Percentiles rank a stretch among this genome's conserved stretches.
phyloP scores from a whole-genome alignment of 2,888 invertebrate genomes.

The Apamea anceps region DNA sequence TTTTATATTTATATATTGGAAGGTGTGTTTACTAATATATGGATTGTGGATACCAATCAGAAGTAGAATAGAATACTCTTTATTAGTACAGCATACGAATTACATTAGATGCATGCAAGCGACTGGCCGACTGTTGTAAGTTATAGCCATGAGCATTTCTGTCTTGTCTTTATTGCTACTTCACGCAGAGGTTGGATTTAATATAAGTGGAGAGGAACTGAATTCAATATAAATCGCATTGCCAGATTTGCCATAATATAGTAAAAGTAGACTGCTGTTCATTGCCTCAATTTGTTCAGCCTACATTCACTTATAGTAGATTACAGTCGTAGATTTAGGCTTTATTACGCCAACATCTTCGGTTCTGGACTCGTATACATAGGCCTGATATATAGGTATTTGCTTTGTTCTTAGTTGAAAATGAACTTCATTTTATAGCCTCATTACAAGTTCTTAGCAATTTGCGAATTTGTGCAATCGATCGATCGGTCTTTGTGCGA shows the following conservation, averaged over 20 bases:
- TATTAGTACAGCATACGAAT: neutral
- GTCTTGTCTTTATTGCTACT: neutral
- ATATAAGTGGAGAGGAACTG: no score
- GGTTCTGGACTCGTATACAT: neutral
- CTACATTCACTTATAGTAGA: constrained; percentile 35
- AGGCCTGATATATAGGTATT: neutral
- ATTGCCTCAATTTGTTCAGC: constrained; percentile 45
- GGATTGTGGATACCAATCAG: neutral
- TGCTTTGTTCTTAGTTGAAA: neutral
- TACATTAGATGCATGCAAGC: neutral
- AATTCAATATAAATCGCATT: neutral
- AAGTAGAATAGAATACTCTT: neutral
- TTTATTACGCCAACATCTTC: constrained; percentile 20
- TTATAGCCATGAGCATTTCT: neutral
- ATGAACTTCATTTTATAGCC: neutral
- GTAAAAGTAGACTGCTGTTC: neutral
- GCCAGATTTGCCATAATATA: neutral
- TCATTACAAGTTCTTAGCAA: neutral
- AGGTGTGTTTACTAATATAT: no score
- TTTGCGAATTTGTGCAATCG: neutral
- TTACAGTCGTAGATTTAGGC: constrained; percentile 14
- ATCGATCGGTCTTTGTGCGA: neutral
- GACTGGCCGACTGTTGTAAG: neutral
- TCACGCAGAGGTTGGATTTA: neutral
- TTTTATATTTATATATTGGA: no score